Evolutionary conservation across 2,888 invertebrate species (phyloP).

Genomic region (Drosophila prostipennis): DNA sequence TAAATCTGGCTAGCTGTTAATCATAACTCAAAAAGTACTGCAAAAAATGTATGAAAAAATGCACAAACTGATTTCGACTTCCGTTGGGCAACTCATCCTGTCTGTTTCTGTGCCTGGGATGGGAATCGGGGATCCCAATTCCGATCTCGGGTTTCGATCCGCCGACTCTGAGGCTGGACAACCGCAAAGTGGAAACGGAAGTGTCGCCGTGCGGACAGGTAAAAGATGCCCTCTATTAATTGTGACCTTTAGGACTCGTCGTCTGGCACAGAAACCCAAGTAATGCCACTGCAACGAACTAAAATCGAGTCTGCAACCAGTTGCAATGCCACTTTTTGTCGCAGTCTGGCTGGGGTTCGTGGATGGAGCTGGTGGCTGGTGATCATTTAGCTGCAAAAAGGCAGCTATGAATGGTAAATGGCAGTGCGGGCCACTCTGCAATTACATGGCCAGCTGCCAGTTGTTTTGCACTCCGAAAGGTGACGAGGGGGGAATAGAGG

Average conservation of each 20-base stretch:
- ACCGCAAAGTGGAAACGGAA: conserved; percentile 82
- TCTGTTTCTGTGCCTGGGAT: neutral
- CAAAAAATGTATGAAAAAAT: conserved; percentile 43
- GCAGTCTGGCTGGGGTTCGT: neutral
- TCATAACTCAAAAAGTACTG: conserved; percentile 17
- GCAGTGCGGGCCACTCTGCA: conserved; percentile 60
- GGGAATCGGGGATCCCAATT: conserved; percentile 2
- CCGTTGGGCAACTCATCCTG: conserved; percentile 62
- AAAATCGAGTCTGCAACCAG: conserved; percentile 40
- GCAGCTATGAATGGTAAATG: conserved; percentile 72
- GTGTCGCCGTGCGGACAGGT: conserved; percentile 60
- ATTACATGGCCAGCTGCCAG: conserved; percentile 63
- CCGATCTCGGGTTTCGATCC: conserved; percentile 55
- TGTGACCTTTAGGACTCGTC: conserved; percentile 67
- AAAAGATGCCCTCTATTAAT: conserved; percentile 55
- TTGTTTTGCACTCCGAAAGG: conserved; percentile 33
- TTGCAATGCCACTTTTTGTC: conserved; percentile 59
- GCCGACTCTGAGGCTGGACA: conserved; percentile 42
- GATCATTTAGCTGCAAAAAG: conserved; percentile 68
- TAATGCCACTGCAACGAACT: conserved; percentile 43
- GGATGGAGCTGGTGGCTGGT: conserved; percentile 15
- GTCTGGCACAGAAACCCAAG: conserved; percentile 73
- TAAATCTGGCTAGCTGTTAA: conserved; percentile 30
- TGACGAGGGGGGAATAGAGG: conserved; percentile 1
- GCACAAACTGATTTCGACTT: conserved; percentile 57